Evolutionary conservation across 2,113 vertebrate species (phyloP).

Genomic region (Centropristis striata): DNA sequence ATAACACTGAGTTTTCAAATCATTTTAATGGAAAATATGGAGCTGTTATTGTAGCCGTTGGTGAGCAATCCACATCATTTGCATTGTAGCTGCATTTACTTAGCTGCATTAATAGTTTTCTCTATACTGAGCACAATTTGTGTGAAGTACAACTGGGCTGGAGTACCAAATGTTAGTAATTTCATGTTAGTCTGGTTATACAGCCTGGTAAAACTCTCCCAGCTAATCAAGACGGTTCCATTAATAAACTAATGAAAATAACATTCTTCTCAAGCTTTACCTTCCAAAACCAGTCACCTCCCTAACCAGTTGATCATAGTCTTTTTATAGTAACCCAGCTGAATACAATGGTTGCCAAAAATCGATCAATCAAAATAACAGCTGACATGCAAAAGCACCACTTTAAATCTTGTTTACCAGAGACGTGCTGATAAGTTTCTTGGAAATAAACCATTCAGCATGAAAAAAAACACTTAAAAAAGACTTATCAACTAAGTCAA

Average conservation of each 20-base stretch:
- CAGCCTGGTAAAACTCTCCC: not conserved
- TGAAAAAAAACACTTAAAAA: too few species aligned
- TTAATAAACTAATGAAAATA: not conserved
- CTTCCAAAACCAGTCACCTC: not conserved
- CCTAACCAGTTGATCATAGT: not conserved
- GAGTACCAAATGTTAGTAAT: not conserved
- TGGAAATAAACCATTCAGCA: too few species aligned
- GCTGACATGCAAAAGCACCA: not conserved
- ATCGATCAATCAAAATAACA: too few species aligned
- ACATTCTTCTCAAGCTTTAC: too few species aligned
- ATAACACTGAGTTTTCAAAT: not conserved
- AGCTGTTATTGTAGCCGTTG: too few species aligned
- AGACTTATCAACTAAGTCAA: too few species aligned
- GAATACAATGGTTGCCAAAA: too few species aligned
- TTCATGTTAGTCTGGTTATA: not conserved
- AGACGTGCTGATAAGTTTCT: too few species aligned
- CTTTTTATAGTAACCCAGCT: too few species aligned
- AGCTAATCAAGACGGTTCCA: not conserved
- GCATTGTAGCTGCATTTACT: not conserved
- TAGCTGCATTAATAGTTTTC: not conserved
- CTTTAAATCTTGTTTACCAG: too few species aligned
- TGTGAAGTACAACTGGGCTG: not conserved
- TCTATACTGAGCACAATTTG: not conserved
- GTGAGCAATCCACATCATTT: not conserved
- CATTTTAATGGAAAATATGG: not conserved